phyloP scores from a whole-genome alignment of 2,113 vertebrate genomes.

The Phycodurus eques region DNA sequence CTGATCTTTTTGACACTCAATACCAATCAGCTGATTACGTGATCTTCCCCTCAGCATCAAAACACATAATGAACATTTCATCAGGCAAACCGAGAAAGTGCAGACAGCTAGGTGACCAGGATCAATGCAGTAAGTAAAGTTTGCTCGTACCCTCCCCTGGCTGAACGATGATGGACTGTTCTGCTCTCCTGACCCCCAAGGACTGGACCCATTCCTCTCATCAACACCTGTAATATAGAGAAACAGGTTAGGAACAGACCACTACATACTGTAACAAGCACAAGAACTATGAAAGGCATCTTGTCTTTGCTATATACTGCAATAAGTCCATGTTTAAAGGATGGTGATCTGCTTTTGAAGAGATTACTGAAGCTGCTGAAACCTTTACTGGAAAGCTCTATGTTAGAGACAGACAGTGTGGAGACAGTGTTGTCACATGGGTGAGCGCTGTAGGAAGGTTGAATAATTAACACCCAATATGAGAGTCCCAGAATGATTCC shows the following conservation, averaged over 20 bases:
- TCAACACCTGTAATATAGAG: slow-evolving; percentile 80
- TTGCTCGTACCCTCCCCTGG: slow-evolving; percentile 81
- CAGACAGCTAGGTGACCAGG: neutral
- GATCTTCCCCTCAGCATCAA: neutral
- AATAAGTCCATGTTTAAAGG: slow-evolving; percentile 25
- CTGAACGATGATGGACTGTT: slow-evolving; percentile 85
- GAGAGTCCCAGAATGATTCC: slow-evolving; percentile 64
- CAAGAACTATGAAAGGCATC: slow-evolving; percentile 7
- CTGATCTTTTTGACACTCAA: no score
- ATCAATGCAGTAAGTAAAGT: slow-evolving; percentile 7
- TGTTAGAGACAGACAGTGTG: slow-evolving; percentile 41
- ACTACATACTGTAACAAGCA: slow-evolving; percentile 7
- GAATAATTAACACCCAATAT: slow-evolving; percentile 73
- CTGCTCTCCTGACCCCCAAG: slow-evolving; percentile 87
- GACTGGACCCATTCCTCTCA: slow-evolving; percentile 81
- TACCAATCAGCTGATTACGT: no score
- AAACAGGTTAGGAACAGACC: slow-evolving; percentile 29
- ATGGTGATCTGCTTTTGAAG: slow-evolving; percentile 51
- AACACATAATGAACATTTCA: neutral
- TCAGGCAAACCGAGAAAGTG: neutral
- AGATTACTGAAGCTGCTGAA: slow-evolving; percentile 32
- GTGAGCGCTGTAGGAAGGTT: slow-evolving; percentile 70
- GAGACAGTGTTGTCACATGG: slow-evolving; percentile 62
- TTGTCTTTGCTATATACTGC: slow-evolving; percentile 14
- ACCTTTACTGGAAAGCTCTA: slow-evolving; percentile 38